These are phyloP conservation scores for Yponomeuta sedellus DNA, from an alignment of 2,888 invertebrate genomes.

Conservation along the genomic window DNA sequence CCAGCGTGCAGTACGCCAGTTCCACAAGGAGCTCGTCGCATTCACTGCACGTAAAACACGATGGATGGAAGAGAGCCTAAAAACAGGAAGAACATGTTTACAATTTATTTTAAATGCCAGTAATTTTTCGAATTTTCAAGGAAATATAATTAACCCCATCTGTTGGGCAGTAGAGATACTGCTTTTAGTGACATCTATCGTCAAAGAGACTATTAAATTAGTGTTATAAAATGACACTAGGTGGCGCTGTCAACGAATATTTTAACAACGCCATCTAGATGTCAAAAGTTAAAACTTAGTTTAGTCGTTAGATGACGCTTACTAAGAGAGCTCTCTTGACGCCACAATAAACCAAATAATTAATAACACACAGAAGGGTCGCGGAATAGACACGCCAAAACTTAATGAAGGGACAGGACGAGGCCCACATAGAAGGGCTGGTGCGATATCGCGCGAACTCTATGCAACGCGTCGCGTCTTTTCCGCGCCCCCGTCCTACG, in stretches of 20 bases:
- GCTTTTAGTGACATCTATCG: neutral
- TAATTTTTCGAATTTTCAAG: neutral
- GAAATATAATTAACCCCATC: conserved; percentile 30
- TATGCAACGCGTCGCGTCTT: too few species aligned
- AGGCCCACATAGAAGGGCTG: too few species aligned
- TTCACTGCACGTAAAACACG: conserved; percentile 92
- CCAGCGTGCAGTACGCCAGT: conserved; percentile 95
- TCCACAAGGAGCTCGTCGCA: conserved; percentile 97
- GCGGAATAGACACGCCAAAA: too few species aligned
- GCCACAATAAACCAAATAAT: too few species aligned
- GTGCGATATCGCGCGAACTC: too few species aligned
- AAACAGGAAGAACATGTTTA: neutral
- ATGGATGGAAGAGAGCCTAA: conserved; percentile 89
- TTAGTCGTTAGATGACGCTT: neutral
- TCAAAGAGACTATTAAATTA: neutral
- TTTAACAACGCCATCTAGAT: neutral
- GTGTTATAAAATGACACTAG: neutral
- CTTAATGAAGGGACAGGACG: too few species aligned
- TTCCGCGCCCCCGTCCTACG: too few species aligned
- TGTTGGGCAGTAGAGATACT: conserved; percentile 29
- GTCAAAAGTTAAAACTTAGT: neutral
- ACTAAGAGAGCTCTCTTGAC: neutral
- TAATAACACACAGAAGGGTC: too few species aligned
- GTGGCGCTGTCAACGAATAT: neutral
- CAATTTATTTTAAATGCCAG: neutral